Conservation (phyloP, 2,113 vertebrate genomes). For the Alethe castanea region DNA sequence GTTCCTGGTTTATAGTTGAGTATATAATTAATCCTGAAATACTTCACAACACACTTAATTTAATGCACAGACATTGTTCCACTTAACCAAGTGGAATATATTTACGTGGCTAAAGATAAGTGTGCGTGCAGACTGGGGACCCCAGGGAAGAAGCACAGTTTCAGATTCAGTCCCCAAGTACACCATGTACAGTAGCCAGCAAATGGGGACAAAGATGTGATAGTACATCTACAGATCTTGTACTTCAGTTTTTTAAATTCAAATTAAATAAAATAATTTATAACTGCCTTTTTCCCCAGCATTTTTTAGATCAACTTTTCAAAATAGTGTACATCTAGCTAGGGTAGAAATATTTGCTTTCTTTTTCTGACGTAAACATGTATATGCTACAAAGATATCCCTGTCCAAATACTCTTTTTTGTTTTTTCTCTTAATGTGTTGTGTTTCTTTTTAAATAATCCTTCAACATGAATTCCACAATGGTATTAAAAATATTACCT, state of each 20-base stretch:
- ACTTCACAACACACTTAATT: constrained; percentile 28
- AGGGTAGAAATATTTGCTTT: not conserved
- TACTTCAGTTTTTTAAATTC: not conserved
- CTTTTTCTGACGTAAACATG: not conserved
- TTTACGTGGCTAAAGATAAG: constrained; percentile 53
- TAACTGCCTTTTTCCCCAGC: not conserved
- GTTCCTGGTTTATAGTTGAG: not conserved
- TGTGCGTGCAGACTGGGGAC: not conserved
- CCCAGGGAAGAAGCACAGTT: constrained; percentile 54
- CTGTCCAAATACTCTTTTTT: not conserved
- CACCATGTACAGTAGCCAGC: not conserved
- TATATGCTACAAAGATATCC: not conserved
- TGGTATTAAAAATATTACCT: not conserved
- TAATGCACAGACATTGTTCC: constrained; percentile 50
- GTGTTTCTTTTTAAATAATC: not conserved
- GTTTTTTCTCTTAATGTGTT: not conserved
- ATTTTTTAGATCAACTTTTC: not conserved
- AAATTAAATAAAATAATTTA: not conserved
- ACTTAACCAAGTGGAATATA: constrained; percentile 56
- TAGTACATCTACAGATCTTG: not conserved
- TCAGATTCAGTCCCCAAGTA: not conserved
- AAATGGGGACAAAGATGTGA: constrained; percentile 42
- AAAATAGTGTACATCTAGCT: not conserved
- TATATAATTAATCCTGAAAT: constrained; percentile 43
- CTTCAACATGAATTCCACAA: not conserved